phyloP scores from a whole-genome alignment of 2,113 vertebrate genomes.

The Scomber scombrus region DNA sequence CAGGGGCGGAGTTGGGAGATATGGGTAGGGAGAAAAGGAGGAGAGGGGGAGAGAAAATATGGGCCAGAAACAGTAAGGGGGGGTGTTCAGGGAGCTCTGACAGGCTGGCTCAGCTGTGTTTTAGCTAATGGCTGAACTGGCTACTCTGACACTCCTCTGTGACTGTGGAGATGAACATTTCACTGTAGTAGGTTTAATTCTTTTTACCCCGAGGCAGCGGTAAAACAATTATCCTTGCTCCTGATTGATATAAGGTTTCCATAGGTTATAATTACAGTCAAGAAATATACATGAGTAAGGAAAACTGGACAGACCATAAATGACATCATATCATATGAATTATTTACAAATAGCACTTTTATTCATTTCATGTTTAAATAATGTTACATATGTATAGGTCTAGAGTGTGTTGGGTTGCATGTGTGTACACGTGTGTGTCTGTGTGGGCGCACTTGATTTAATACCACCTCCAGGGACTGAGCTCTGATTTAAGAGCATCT shows the following conservation, averaged over 20 bases:
- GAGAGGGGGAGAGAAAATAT: background rate
- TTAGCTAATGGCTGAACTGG: conserved; percentile 63
- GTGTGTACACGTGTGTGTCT: background rate
- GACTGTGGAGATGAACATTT: conserved; percentile 38
- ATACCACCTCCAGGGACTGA: conserved; percentile 47
- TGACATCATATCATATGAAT: conserved; percentile 15
- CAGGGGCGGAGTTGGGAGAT: background rate
- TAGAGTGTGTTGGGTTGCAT: background rate
- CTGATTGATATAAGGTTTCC: conserved; percentile 31
- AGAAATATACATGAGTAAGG: background rate
- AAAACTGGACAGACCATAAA: background rate
- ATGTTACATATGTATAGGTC: conserved; percentile 30
- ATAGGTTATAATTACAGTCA: background rate
- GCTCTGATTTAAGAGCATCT: conserved; percentile 68
- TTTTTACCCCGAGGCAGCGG: conserved; percentile 40
- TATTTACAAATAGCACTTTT: conserved; percentile 16
- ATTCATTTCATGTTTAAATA: conserved; percentile 21
- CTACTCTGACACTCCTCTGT: conserved; percentile 49
- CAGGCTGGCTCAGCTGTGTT: conserved; percentile 67
- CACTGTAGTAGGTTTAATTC: conserved; percentile 29
- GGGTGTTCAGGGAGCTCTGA: conserved; percentile 46
- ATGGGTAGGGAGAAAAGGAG: background rate
- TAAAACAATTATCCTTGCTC: conserved; percentile 17
- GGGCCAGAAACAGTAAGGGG: conserved; percentile 3
- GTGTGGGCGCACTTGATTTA: conserved; percentile 61